Conservation (phyloP, 1,140 invertebrate species). For the Latrodectus geometricus region DNA sequence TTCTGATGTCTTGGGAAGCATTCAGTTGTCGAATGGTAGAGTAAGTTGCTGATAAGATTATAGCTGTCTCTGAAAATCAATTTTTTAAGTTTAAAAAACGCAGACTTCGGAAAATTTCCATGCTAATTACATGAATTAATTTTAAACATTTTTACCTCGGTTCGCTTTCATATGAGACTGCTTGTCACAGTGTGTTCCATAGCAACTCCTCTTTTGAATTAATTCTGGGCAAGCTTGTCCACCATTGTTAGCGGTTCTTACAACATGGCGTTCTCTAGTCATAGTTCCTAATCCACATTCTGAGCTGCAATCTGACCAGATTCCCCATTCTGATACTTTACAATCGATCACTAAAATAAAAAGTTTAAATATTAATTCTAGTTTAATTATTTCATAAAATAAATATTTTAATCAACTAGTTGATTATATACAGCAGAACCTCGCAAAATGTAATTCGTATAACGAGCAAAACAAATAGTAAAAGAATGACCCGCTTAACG, state of each 20-base stretch:
- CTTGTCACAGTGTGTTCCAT: constrained; percentile 77
- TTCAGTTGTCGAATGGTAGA: constrained; percentile 78
- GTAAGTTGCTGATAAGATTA: constrained; percentile 80
- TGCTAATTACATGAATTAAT: too few relatives aligned
- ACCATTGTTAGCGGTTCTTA: constrained; percentile 77
- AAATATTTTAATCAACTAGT: background rate
- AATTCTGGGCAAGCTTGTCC: constrained; percentile 81
- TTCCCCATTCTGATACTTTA: constrained; percentile 79
- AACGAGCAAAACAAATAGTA: background rate
- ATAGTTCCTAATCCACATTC: constrained; percentile 82
- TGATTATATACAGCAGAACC: background rate
- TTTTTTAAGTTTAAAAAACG: background rate
- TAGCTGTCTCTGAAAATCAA: constrained; percentile 77
- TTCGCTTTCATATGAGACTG: constrained; percentile 25
- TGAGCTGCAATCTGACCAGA: constrained; percentile 81
- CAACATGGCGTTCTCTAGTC: constrained; percentile 75
- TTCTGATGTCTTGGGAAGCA: constrained; percentile 79
- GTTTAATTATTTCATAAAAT: background rate
- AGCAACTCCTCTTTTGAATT: constrained; percentile 79
- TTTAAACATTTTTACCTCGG: constrained; percentile 22
- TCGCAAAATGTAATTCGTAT: background rate
- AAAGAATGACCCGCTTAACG: background rate
- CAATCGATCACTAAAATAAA: constrained; percentile 78
- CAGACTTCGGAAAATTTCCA: background rate
- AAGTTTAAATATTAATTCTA: background rate